Evolutionary conservation across 2,113 vertebrate genomes (phyloP), one percentile per base, ranked within the genome.

Genomic region (Pelmatolapia mariae): DNA sequence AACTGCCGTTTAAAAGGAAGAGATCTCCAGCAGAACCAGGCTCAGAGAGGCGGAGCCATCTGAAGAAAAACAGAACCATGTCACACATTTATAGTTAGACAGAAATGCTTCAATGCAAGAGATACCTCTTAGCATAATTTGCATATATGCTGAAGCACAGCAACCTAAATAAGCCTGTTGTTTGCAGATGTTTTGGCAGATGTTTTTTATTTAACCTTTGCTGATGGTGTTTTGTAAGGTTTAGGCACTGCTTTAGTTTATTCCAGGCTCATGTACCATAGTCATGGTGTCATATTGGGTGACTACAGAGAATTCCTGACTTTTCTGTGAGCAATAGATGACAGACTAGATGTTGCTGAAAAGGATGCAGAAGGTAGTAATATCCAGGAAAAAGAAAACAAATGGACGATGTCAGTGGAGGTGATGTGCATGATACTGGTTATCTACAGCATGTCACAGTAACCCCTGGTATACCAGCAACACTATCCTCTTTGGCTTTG

Each of bases 271-370:
- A 1, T 24, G 63, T 68, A 15, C 36, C 12, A 9, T 15, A 2
- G 63, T 24, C 12, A 24, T 3, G 0, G 12, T 43, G n/a, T 0
- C 5, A 16, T 22, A 24, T 1, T 71, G 38, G 12, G n/a, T 0
- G 36, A 71, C 22, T 16, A 43, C 19, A 68, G 63, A 71, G n/a
- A 15, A 68, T 40, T 24, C 63, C 19, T 22, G n/a, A 22, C 36
- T 68, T 68, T 68, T 40, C 19, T 13, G 63, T 0, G 33, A n/a
- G 19, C 7, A 5, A 68, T 13, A 1, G 7, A 68, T 6, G 11
- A 0, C 36, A 0, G 36, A 40, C 0, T 68, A 4, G 11, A 9
- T 22, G 33, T 40, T 68, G 4, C 26, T 29, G 7, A 29, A 59
- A 59, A 59, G 56, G 57, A 59, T 59, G 24, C 57, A 61, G 26